Conservation (phyloP, 1,140 invertebrate species). For the Rhyacophila brunnea region DNA sequence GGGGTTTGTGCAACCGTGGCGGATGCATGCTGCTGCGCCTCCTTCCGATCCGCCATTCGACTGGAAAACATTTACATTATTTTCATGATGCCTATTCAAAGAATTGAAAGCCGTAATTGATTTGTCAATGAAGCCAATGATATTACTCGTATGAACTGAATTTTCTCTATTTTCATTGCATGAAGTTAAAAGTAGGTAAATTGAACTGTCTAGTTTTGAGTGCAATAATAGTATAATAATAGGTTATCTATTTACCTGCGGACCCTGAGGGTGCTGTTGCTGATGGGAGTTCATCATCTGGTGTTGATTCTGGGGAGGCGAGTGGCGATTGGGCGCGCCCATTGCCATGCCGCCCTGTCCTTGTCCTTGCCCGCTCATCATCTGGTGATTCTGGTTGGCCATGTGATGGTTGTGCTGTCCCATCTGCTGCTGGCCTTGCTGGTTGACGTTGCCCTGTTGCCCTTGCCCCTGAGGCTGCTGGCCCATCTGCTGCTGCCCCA, state of each 20-base stretch:
- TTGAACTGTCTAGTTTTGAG: too few species aligned
- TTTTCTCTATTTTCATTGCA: too few species aligned
- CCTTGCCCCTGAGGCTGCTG: slow-evolving; percentile 47
- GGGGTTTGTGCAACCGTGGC: slow-evolving; percentile 86
- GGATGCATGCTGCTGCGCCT: slow-evolving; percentile 72
- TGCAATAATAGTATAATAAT: too few species aligned
- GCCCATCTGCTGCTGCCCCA: slow-evolving; percentile 46
- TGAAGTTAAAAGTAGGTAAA: too few species aligned
- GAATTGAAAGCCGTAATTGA: too few species aligned
- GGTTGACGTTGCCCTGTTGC: slow-evolving; percentile 44
- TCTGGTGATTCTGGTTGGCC: slow-evolving; percentile 39
- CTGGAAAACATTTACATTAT: too few species aligned
- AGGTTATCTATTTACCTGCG: slow-evolving; percentile 37
- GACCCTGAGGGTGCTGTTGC: slow-evolving; percentile 45
- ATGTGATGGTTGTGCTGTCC: slow-evolving; percentile 45
- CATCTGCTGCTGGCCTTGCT: slow-evolving; percentile 42
- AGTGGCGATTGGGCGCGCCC: slow-evolving; percentile 42
- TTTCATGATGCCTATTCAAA: too few species aligned
- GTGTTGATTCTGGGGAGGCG: slow-evolving; percentile 39
- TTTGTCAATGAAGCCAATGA: too few species aligned
- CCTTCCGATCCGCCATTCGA: slow-evolving; percentile 39
- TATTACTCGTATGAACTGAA: too few species aligned
- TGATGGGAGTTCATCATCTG: slow-evolving; percentile 35
- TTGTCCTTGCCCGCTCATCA: slow-evolving; percentile 28
- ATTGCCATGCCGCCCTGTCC: background rate